Base-by-base conservation (phyloP, 2,888 invertebrate genomes). In the Vanessa cardui region DNA sequence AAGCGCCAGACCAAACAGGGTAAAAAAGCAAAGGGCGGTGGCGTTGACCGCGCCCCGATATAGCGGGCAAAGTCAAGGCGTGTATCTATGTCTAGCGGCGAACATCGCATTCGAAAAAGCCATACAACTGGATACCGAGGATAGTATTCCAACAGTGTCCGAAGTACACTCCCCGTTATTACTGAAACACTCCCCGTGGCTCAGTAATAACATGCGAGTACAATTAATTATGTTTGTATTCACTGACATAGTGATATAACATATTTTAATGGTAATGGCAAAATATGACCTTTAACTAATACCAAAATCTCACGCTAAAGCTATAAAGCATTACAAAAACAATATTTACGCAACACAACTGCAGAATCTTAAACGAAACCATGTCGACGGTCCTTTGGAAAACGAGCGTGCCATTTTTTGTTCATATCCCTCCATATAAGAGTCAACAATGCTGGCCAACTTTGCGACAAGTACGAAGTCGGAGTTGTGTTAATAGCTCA, bases 41-140 rank as follows among this genome's bases (percentile, higher is more conserved):
- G 80, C 88, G 82, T 76, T 83, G 83, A 83, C 88, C 88, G 90
- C 89, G 85, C 91, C 92, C 83, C 83, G 83, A 91, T 88, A 91
- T 91, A 91, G 90, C 90, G 86, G 83, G 86, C 88, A 89, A 92
- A 90, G 91, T 90, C 90, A 90, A 90, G 92, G 91, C 88, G 90
- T 86, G 87, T 83, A 78, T 79, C 81, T 81, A 66, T 73, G 73
- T 72, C 71, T 77, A 77, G 77, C 76, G 78, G 77, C 76, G 75
- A 68, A 59, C 62, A 58, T 8, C 58, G 58, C 52, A 63, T 59
- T 66, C 45, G 20, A 63, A 59, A 62, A 64, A 47, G 64, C 60
- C 64, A 50, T 62, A 62, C 58, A 60, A 63, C 62, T 39, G 47
- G 31, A 44, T 50, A 21, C 21, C 56, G 21, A 49, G 47, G 63